Conservation (phyloP, 2,797 vertebrate species). For the Orientallactaga sibirica region DNA sequence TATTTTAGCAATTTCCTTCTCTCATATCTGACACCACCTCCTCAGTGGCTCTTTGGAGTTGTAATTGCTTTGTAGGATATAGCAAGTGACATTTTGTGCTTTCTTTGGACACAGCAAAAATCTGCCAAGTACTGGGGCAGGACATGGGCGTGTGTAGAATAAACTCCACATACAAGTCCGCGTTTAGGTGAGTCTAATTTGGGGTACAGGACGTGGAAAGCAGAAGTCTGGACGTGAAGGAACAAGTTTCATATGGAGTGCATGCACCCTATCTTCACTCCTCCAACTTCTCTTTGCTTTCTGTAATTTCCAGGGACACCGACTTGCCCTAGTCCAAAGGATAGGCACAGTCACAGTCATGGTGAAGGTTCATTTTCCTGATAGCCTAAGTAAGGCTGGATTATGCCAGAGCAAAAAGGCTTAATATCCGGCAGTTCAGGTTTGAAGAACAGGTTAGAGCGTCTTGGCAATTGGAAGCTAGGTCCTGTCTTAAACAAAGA, state of each 20-base stretch:
- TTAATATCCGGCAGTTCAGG: not conserved
- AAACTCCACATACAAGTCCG: not conserved
- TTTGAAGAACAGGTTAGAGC: not conserved
- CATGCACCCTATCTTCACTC: not conserved
- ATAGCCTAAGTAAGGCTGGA: not conserved
- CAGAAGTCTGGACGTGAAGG: not conserved
- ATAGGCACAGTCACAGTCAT: not conserved
- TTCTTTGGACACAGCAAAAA: not conserved
- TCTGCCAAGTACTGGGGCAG: not conserved
- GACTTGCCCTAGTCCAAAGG: not conserved
- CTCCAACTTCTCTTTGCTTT: not conserved
- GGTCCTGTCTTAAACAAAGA: not conserved
- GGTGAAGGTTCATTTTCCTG: not conserved
- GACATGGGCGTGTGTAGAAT: too few species aligned
- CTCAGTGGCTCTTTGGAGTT: not conserved
- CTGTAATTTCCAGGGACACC: not conserved
- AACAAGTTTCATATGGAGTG: not conserved
- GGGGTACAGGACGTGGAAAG: not conserved
- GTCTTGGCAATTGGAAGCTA: not conserved
- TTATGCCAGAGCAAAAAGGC: not conserved
- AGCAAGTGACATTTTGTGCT: not conserved
- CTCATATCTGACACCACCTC: not conserved
- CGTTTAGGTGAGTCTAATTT: not conserved
- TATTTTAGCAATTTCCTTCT: not conserved
- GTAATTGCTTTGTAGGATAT: not conserved